phyloP scores from a whole-genome alignment of 2,113 vertebrate species.

The Panurus biarmicus region DNA sequence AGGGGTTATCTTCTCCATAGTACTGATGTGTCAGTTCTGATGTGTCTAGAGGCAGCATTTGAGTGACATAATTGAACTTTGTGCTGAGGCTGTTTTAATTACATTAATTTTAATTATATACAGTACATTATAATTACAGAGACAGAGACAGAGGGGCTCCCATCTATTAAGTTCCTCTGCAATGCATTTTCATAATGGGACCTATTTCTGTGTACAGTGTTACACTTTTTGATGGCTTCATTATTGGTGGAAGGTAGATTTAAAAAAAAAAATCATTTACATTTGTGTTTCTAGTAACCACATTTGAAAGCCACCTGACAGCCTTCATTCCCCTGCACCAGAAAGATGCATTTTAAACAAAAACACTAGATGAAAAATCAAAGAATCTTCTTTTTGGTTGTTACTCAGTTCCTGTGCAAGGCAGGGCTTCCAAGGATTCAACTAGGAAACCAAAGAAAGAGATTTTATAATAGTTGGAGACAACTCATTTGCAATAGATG shows the following conservation, averaged over 20 bases:
- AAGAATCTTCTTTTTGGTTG: not conserved
- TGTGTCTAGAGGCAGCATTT: conserved; percentile 11
- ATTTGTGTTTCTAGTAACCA: conserved; percentile 12
- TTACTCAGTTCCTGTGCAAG: not conserved
- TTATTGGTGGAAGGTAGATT: conserved; percentile 3
- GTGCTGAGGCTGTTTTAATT: conserved; percentile 46
- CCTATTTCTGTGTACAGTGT: conserved; percentile 23
- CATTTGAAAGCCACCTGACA: not conserved
- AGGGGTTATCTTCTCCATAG: not conserved
- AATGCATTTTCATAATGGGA: conserved; percentile 9
- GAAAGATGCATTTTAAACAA: conserved; percentile 10
- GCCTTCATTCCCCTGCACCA: not conserved
- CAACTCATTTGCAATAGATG: not conserved
- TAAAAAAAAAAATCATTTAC: not conserved
- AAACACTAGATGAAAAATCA: not conserved
- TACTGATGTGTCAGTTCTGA: not conserved
- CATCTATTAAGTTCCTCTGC: conserved; percentile 31
- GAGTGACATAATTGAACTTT: conserved; percentile 50
- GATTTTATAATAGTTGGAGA: not conserved
- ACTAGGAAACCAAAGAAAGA: not conserved
- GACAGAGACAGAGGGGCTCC: conserved; percentile 23
- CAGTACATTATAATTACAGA: conserved; percentile 58
- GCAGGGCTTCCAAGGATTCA: not conserved
- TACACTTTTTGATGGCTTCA: conserved; percentile 51
- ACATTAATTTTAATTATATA: conserved; percentile 67